These are phyloP conservation scores for Zeus faber DNA, from an alignment of 2,113 vertebrate genomes.

Conservation along the genomic window DNA sequence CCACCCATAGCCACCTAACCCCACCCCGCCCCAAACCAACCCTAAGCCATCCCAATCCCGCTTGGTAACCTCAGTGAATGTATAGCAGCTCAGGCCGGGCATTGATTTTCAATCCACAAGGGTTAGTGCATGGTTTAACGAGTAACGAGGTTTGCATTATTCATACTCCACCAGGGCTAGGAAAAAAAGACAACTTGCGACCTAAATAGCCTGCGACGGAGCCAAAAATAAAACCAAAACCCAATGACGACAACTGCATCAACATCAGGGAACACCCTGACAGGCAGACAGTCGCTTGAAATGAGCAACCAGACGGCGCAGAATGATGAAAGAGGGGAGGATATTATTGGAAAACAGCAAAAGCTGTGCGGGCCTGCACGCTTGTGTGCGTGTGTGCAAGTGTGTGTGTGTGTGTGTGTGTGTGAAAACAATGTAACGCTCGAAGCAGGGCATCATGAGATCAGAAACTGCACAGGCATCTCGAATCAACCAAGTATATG, in stretches of 20 bases:
- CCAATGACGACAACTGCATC: background rate
- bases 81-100: slow-evolving; percentile 40
- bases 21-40: too few relatives aligned
- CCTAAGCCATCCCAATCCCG: too few relatives aligned
- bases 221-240: slow-evolving; percentile 47
- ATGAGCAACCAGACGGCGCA: slow-evolving; percentile 20
- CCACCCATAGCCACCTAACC: too few relatives aligned
- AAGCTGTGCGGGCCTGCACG: too few relatives aligned
- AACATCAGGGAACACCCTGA: slow-evolving; percentile 17
- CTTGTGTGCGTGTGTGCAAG: too few relatives aligned
- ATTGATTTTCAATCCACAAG: slow-evolving; percentile 63
- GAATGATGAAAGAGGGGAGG: too few relatives aligned
- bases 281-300: slow-evolving; percentile 31
- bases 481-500: too few relatives aligned
- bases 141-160: slow-evolving; percentile 55
- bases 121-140: slow-evolving; percentile 51
- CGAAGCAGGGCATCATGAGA: too few relatives aligned
- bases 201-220: slow-evolving; percentile 45
- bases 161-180: slow-evolving; percentile 51
- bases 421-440: too few relatives aligned
- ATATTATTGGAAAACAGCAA: too few relatives aligned
- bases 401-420: too few relatives aligned
- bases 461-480: too few relatives aligned
- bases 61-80: slow-evolving; percentile 6
- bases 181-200: slow-evolving; percentile 58